phyloP scores from a whole-genome alignment of 2,888 invertebrate genomes.

The Phengaris alcon region DNA sequence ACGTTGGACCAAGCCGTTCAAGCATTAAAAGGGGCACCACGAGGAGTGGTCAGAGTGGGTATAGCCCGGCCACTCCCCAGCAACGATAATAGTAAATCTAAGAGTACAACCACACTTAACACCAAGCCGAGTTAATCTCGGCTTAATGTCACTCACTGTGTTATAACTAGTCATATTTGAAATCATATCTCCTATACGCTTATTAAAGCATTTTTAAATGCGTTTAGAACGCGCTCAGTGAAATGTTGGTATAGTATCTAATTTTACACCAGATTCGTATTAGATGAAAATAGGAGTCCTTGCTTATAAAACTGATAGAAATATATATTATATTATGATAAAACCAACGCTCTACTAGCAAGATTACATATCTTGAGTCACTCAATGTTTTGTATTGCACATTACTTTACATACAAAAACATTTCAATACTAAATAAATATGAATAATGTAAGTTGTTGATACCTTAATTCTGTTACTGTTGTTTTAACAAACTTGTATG shows the following conservation, averaged over 20 bases:
- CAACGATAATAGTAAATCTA: slow-evolving; percentile 58
- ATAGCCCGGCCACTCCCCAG: slow-evolving; percentile 90
- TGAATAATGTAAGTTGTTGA: background rate
- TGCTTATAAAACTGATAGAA: slow-evolving; percentile 40
- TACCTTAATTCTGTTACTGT: slow-evolving; percentile 21
- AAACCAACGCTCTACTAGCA: slow-evolving; percentile 71
- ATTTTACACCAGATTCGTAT: slow-evolving; percentile 34
- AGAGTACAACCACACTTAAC: slow-evolving; percentile 64
- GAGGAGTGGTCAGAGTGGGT: slow-evolving; percentile 93
- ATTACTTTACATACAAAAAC: slow-evolving; percentile 45
- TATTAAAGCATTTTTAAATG: slow-evolving; percentile 52
- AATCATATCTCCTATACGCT: slow-evolving; percentile 64
- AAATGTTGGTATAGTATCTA: slow-evolving; percentile 29
- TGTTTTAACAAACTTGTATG: no score
- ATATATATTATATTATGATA: slow-evolving; percentile 60
- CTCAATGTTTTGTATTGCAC: slow-evolving; percentile 61
- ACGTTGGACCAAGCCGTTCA: slow-evolving; percentile 97
- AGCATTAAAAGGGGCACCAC: slow-evolving; percentile 95
- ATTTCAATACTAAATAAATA: background rate
- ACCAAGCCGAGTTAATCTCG: slow-evolving; percentile 68
- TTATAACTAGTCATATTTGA: slow-evolving; percentile 67
- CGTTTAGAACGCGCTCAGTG: slow-evolving; percentile 42
- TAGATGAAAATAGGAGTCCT: slow-evolving; percentile 33
- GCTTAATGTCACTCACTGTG: slow-evolving; percentile 41
- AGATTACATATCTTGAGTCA: slow-evolving; percentile 36